Percentiles rank a stretch among this genome's conserved stretches.
These are phyloP conservation scores for Argyresthia goedartella DNA, from an alignment of 2,888 invertebrate genomes.

Conservation along the genomic window DNA sequence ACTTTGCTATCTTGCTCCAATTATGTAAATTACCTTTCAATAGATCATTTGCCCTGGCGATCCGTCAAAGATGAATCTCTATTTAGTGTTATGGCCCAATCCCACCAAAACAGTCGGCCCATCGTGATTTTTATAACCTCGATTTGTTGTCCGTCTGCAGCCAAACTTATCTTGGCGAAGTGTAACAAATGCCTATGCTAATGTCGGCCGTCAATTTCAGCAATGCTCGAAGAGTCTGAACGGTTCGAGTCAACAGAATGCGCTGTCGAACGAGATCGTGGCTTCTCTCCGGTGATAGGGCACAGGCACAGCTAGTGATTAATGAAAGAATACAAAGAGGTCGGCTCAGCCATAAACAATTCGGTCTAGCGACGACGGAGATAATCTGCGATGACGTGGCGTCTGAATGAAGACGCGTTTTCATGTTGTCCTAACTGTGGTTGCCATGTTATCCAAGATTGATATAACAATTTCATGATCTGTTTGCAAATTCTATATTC, in stretches of 20 bases:
- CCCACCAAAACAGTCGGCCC: no score
- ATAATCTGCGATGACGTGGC: neutral
- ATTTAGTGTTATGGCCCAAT: no score
- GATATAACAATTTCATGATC: no score
- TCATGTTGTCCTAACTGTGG: no score
- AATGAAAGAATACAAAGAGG: constrained; percentile 47
- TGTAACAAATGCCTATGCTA: constrained; percentile 5
- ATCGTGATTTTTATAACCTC: neutral
- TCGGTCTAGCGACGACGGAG: constrained; percentile 26
- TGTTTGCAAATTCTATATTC: no score
- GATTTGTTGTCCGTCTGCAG: neutral
- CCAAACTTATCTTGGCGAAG: neutral
- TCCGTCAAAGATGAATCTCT: neutral
- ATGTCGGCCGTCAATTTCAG: constrained; percentile 31
- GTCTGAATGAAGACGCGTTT: neutral
- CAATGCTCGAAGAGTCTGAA: constrained; percentile 67
- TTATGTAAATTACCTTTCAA: no score
- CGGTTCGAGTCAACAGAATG: constrained; percentile 64
- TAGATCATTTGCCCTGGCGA: no score
- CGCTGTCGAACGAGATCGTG: constrained; percentile 64
- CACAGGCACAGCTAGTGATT: constrained; percentile 41
- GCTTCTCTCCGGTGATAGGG: constrained; percentile 67
- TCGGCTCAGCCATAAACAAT: constrained; percentile 47
- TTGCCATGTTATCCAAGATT: no score
- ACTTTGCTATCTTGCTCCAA: no score